A percentile compares a stretch with the other conserved stretches of the same genome.
Evolutionary conservation across 2,888 invertebrate species (phyloP).

Genomic region (Amphipyra tragopoginis): DNA sequence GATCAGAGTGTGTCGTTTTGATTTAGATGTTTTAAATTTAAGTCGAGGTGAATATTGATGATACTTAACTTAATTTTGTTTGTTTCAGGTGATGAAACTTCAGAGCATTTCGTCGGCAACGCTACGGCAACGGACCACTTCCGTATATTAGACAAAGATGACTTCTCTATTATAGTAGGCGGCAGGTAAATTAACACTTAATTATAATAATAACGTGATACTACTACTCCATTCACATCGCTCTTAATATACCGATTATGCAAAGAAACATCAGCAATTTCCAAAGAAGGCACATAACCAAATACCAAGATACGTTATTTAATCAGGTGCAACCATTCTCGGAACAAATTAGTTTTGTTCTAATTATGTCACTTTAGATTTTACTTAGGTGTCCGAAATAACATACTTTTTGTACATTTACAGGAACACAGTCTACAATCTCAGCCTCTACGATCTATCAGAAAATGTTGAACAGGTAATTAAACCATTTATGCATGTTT

Average conservation of each 20-base stretch:
- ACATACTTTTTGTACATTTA: slow-evolving; percentile 70
- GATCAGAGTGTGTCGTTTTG: background rate
- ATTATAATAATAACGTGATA: slow-evolving; percentile 14
- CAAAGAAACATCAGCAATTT: slow-evolving; percentile 30
- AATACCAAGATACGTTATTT: slow-evolving; percentile 32
- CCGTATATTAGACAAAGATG: slow-evolving; percentile 96
- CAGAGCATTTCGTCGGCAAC: slow-evolving; percentile 94
- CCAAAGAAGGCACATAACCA: slow-evolving; percentile 31
- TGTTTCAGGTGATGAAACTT: slow-evolving; percentile 93
- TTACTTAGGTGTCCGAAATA: background rate
- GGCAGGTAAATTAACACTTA: slow-evolving; percentile 92
- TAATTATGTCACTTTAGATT: background rate
- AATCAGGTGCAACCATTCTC: slow-evolving; percentile 34
- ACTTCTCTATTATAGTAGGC: slow-evolving; percentile 96
- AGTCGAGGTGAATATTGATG: background rate
- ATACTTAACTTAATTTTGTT: slow-evolving; percentile 58
- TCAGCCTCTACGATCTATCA: slow-evolving; percentile 95
- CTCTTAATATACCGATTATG: slow-evolving; percentile 20
- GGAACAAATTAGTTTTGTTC: slow-evolving; percentile 21
- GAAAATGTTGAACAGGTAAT: slow-evolving; percentile 93
- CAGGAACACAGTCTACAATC: slow-evolving; percentile 97
- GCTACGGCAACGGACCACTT: slow-evolving; percentile 95
- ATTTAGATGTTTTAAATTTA: background rate
- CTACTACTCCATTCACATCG: slow-evolving; percentile 19
- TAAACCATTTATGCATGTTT: slow-evolving; percentile 1